A percentile compares a stretch with the other conserved stretches of the same genome.
These are phyloP conservation scores for mouse (Mus musculus) DNA, from an alignment of 2,113 vertebrate species.

Conservation along the genomic window DNA sequence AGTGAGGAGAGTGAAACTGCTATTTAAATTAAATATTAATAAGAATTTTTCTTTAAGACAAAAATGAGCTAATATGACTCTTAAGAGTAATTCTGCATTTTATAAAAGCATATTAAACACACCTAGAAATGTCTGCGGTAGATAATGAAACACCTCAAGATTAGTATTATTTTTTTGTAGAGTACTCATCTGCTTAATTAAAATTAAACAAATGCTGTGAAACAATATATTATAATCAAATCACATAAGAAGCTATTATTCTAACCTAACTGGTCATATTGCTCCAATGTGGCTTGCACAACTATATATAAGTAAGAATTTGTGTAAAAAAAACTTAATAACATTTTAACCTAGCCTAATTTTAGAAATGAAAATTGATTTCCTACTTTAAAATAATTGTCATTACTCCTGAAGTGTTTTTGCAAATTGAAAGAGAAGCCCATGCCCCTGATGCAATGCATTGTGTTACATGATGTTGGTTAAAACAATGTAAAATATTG, in stretches of 20 bases:
- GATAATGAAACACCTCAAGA: neutral
- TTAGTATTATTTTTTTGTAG: neutral
- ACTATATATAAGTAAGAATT: neutral
- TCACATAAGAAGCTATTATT: neutral
- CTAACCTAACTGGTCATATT: neutral
- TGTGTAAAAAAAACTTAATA: neutral
- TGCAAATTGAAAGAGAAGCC: neutral
- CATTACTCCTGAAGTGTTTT: neutral
- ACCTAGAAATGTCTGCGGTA: neutral
- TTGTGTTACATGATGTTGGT: neutral
- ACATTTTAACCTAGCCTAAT: neutral
- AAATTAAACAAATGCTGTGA: neutral
- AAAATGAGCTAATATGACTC: neutral
- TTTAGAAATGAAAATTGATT: neutral
- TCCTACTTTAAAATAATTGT: conserved; percentile 3
- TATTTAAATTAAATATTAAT: neutral
- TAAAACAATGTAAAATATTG: neutral
- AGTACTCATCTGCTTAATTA: neutral
- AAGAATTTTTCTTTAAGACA: neutral
- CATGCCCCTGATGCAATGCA: neutral
- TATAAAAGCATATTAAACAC: neutral
- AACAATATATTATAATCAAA: neutral
- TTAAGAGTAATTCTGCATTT: neutral
- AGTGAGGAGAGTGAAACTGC: neutral
- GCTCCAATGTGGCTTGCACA: neutral